Percentiles rank a stretch among this genome's conserved stretches.
Evolutionary conservation across 2,797 vertebrate species (phyloP).

Genomic region (Sylvia borin): DNA sequence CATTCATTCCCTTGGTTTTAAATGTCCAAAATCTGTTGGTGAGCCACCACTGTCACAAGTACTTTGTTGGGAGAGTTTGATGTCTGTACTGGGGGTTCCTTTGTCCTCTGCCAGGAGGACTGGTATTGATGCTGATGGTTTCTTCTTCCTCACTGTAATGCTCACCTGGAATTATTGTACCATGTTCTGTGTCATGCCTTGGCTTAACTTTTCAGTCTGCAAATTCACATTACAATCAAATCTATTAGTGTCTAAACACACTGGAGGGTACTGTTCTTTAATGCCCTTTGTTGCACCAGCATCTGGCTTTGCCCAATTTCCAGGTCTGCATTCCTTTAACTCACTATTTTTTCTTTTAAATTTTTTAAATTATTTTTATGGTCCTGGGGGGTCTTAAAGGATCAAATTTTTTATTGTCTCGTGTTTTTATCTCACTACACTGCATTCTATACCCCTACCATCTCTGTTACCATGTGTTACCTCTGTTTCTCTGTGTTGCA

Average conservation of each 20-base stretch:
- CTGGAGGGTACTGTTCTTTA: background rate
- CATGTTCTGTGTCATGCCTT: rapidly evolving
- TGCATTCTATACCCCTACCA: background rate
- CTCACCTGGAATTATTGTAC: background rate
- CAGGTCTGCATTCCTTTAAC: background rate
- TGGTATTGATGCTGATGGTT: background rate
- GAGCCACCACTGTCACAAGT: background rate
- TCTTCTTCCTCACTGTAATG: background rate
- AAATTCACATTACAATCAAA: background rate
- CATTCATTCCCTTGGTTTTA: background rate
- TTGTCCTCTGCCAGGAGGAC: background rate
- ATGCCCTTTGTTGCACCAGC: background rate
- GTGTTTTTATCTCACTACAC: background rate
- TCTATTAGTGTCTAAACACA: background rate
- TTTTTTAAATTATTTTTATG: background rate
- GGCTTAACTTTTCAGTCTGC: background rate
- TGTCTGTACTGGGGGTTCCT: background rate
- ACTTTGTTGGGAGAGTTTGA: background rate
- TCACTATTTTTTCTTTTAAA: background rate
- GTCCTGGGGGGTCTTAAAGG: background rate
- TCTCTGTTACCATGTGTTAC: background rate
- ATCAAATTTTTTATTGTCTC: background rate
- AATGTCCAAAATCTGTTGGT: background rate
- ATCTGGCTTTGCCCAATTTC: background rate
- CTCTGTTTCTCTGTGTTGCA: background rate